Base-by-base conservation (phyloP, 2,888 invertebrate genomes). In the Formica aserva region DNA sequence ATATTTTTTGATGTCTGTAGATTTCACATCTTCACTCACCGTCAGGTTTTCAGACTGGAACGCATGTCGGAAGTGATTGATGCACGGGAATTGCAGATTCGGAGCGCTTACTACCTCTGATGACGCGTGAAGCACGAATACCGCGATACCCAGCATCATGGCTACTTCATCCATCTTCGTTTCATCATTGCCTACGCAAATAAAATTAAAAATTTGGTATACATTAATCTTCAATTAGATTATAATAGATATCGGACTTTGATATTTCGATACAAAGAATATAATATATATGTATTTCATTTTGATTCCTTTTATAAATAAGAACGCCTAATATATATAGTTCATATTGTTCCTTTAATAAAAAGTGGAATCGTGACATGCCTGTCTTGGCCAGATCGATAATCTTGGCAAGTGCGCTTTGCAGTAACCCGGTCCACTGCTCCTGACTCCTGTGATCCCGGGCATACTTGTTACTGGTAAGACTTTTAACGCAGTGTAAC, bases 381-480 rank as follows among this genome's bases (percentile, higher is more conserved):
- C 97, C 97, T 75, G 98, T 97, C 95, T 98, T 98, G 1, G 98
- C 97, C 86, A 98, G 96, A 94, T 99, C 98, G 63, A 99, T 97
- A 8, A 99, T 96, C 91, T 98, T 98, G 15, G 97, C 98, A 55
- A 99, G 95, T 32, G 98, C 97, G 94, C 98, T 98, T 94, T 98
- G 98, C 90, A 99, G 95, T 88, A 99, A 95, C 89, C 96, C 96
- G 77, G 97, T 97, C 97, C 99, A 99, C 87, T 97, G 97, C 57
- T 96, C 95, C 48, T 96, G 94, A 85, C 96, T 96, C 76, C 96
- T 95, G 32, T 96, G 95, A 93, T 97, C 96, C 67, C 95, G 95
- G 9, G 97, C 96, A 93, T 97, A 97, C 76, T 96, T 96, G 93
- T 97, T 96, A 32, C 96, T 96, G 3, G 96, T 96, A 48, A 98